Evolutionary conservation across 2,888 invertebrate species (phyloP).

Genomic region (Hirtodrosophila confusa): DNA sequence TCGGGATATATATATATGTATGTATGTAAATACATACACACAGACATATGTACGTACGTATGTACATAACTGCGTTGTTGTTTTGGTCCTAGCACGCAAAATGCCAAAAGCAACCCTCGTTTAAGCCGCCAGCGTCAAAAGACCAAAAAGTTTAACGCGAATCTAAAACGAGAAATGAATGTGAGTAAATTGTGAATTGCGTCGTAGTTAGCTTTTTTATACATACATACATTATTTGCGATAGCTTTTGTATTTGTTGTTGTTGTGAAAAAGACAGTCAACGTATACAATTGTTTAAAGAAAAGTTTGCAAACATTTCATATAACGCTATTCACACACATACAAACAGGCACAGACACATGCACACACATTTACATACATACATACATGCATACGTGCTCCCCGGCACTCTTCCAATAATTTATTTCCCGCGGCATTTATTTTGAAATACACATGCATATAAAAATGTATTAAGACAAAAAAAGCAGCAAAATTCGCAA

Average conservation of each 20-base stretch:
- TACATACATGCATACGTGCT: slow-evolving; percentile 11
- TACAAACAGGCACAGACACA: slow-evolving; percentile 7
- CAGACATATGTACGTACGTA: too few relatives aligned
- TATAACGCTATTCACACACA: slow-evolving; percentile 9
- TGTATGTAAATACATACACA: not conserved
- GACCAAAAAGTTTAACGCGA: slow-evolving; percentile 27
- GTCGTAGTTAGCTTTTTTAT: slow-evolving; percentile 72
- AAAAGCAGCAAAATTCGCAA: slow-evolving; percentile 39
- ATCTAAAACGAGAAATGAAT: slow-evolving; percentile 36
- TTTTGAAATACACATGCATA: slow-evolving; percentile 24
- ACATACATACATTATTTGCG: slow-evolving; percentile 28
- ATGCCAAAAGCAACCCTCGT: slow-evolving; percentile 46
- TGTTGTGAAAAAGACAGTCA: slow-evolving; percentile 28
- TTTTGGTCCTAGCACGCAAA: slow-evolving; percentile 41
- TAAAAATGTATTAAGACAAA: slow-evolving; percentile 39
- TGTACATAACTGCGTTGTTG: slow-evolving; percentile 31
- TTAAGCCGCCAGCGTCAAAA: slow-evolving; percentile 29
- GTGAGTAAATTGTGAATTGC: slow-evolving; percentile 78
- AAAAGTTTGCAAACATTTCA: slow-evolving; percentile 40
- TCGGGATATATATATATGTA: slow-evolving; percentile 10
- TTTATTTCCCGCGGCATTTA: slow-evolving; percentile 40
- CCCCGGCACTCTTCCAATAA: slow-evolving; percentile 15
- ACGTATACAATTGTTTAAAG: slow-evolving; percentile 51
- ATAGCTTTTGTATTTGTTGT: slow-evolving; percentile 44
- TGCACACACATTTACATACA: not conserved